Evolutionary conservation across 2,113 vertebrate genomes (phyloP).

Genomic region (Xiphophorus couchianus): DNA sequence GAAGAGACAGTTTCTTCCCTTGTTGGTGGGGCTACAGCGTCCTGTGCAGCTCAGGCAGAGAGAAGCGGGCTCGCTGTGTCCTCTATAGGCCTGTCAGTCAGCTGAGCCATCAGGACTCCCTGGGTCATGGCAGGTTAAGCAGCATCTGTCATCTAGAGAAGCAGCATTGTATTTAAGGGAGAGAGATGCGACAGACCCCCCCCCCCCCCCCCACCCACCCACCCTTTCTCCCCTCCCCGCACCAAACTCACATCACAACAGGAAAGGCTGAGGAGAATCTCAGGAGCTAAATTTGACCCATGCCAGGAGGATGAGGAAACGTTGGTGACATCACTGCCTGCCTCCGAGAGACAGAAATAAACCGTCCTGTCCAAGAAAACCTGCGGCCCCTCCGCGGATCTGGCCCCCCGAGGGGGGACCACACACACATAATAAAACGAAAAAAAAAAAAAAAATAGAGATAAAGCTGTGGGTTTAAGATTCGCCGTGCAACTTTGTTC

Average conservation of each 20-base stretch:
- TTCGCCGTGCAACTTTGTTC: constrained; percentile 43
- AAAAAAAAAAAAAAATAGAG: background rate
- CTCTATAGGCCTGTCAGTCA: constrained; percentile 72
- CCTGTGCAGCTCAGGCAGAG: constrained; percentile 43
- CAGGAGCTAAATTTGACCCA: constrained; percentile 66
- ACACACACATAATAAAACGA: constrained; percentile 9
- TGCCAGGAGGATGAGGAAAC: constrained; percentile 72
- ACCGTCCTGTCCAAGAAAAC: constrained; percentile 64
- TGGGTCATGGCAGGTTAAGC: constrained; percentile 77
- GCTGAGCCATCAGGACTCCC: constrained; percentile 59
- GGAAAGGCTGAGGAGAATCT: constrained; percentile 74
- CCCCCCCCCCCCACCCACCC: no score
- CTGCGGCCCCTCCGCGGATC: constrained; percentile 38
- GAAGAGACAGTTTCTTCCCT: constrained; percentile 67
- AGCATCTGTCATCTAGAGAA: constrained; percentile 80
- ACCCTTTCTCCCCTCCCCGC: no score
- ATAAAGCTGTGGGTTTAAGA: constrained; percentile 36
- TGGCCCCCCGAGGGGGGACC: constrained; percentile 47
- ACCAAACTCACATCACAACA: constrained; percentile 52
- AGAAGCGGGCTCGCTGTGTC: constrained; percentile 43
- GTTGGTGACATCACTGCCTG: constrained; percentile 73
- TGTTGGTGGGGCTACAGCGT: constrained; percentile 29
- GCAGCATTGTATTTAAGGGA: constrained; percentile 67
- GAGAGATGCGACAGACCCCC: constrained; percentile 41
- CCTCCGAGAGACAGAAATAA: constrained; percentile 67